These are phyloP conservation scores for Rhizoglyphus robini DNA, from an alignment of 1,140 invertebrate genomes.

Conservation along the genomic window DNA sequence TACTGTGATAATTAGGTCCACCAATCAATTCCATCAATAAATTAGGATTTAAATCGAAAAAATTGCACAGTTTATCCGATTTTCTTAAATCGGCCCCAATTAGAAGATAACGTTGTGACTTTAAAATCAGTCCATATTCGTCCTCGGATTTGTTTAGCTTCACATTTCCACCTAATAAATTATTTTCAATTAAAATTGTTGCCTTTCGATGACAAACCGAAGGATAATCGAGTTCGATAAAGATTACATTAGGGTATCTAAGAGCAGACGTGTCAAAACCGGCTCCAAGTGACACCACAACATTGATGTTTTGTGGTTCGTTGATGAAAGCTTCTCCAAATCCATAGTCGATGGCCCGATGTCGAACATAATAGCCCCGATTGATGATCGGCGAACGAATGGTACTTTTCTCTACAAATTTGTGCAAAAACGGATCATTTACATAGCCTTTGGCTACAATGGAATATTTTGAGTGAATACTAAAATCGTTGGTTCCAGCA, in stretches of 20 bases:
- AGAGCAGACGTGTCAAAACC: constrained; percentile 16
- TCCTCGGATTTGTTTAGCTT: background rate
- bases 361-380: constrained; percentile 16
- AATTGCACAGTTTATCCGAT: background rate
- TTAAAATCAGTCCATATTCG: background rate
- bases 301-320: background rate
- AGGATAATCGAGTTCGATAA: constrained; percentile 17
- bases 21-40: background rate
- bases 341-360: background rate
- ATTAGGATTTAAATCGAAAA: background rate
- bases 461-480: background rate
- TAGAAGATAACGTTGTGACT: background rate
- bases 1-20: no score
- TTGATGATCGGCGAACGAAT: constrained; percentile 10
- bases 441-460: background rate
- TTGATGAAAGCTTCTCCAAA: background rate
- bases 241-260: background rate
- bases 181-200: background rate
- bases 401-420: background rate
- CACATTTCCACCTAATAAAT: background rate
- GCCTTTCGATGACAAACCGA: constrained; percentile 5
- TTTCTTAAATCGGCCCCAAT: background rate
- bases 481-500: constrained; percentile 8
- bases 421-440: background rate
- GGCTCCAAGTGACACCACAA: constrained; percentile 1